Percentiles rank a stretch among this genome's conserved stretches.
These are phyloP conservation scores for Apeira syringaria DNA, from an alignment of 2,888 invertebrate genomes.

Conservation along the genomic window DNA sequence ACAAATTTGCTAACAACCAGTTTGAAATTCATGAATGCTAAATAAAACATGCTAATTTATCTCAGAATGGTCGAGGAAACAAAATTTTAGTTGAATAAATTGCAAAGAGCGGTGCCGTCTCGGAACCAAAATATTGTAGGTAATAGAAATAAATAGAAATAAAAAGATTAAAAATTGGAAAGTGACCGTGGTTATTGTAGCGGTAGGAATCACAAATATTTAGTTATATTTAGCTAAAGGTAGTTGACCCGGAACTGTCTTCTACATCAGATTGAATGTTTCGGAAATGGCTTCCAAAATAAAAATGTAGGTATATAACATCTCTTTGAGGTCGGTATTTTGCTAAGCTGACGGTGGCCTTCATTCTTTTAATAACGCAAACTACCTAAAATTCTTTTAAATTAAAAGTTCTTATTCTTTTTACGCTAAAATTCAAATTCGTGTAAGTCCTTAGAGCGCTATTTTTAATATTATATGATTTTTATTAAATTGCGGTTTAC, in stretches of 20 bases:
- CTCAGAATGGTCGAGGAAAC: conserved; percentile 48
- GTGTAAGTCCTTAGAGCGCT: too few relatives aligned
- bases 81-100: conserved; percentile 54
- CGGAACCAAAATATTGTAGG: conserved; percentile 34
- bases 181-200: conserved; percentile 34
- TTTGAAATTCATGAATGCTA: conserved; percentile 58
- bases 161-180: conserved; percentile 37
- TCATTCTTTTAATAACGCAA: too few relatives aligned
- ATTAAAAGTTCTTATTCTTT: too few relatives aligned
- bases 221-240: conserved; percentile 56
- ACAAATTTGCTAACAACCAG: conserved; percentile 55
- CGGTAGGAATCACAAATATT: conserved; percentile 47
- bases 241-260: conserved; percentile 52
- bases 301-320: too few relatives aligned
- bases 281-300: neutral
- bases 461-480: too few relatives aligned
- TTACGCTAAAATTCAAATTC: too few relatives aligned
- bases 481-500: too few relatives aligned
- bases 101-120: conserved; percentile 40
- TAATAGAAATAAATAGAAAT: conserved; percentile 34
- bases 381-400: too few relatives aligned
- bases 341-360: too few relatives aligned
- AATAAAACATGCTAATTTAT: conserved; percentile 59
- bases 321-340: too few relatives aligned
- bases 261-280: conserved; percentile 1